A percentile compares a stretch with the other conserved stretches of the same genome.
phyloP scores from a whole-genome alignment of 2,888 invertebrate genomes.

The Ectropis crepuscularia region DNA sequence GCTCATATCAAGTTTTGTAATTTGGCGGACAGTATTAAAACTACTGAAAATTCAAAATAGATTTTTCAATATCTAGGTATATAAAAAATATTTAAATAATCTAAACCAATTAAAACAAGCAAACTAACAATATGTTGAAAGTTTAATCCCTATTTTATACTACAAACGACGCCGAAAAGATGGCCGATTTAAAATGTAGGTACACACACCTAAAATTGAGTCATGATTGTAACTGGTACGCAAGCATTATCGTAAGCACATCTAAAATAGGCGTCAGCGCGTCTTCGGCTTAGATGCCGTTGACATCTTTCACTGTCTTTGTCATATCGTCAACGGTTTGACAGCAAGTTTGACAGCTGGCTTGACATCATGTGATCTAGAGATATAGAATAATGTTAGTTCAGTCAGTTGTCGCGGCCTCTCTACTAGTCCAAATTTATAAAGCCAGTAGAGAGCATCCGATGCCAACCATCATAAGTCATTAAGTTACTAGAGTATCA shows the following conservation, averaged over 20 bases:
- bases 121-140: too few species aligned
- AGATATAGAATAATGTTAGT: conserved; percentile 55
- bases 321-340: conserved; percentile 49
- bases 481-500: neutral
- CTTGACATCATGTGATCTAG: conserved; percentile 57
- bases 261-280: conserved; percentile 54
- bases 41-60: too few species aligned
- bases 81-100: neutral
- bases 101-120: too few species aligned
- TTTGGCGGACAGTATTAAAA: too few species aligned
- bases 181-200: too few species aligned
- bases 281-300: conserved; percentile 35
- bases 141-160: too few species aligned
- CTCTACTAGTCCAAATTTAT: conserved; percentile 31
- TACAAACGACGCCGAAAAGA: too few species aligned
- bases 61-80: too few species aligned
- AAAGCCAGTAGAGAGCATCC: conserved; percentile 19
- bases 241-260: conserved; percentile 44
- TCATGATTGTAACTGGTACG: conserved; percentile 7
- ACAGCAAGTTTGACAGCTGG: conserved; percentile 56
- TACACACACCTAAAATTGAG: conserved; percentile 5
- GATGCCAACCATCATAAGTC: too few species aligned
- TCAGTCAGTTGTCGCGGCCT: conserved; percentile 43
- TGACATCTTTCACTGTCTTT: conserved; percentile 40
- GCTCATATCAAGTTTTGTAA: too few species aligned